A percentile compares a stretch with the other conserved stretches of the same genome.
phyloP scores from a whole-genome alignment of 2,888 invertebrate genomes.

The Epinotia bilunana region DNA sequence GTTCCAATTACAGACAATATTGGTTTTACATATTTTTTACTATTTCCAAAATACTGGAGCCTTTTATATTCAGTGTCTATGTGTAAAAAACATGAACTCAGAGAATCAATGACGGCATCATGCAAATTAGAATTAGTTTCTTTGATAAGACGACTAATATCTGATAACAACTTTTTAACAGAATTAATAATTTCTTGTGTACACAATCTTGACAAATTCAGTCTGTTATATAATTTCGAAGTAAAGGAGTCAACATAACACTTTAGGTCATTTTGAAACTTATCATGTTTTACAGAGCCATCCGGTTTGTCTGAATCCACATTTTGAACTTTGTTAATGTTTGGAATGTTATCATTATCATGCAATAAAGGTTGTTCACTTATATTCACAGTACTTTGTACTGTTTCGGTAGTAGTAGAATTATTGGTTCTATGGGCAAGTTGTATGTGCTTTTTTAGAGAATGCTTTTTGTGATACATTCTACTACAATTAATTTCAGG shows the following conservation, averaged over 20 bases:
- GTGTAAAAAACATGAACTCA: background rate
- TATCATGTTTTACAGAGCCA: background rate
- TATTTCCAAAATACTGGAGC: background rate
- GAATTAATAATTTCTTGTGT: constrained; percentile 2
- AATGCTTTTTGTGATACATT: constrained; percentile 6
- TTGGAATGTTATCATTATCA: constrained; percentile 14
- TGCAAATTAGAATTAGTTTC: constrained; percentile 1
- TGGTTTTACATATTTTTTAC: background rate
- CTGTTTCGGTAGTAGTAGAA: background rate
- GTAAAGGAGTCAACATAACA: constrained; percentile 14
- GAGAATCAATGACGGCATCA: background rate
- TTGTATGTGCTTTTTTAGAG: constrained; percentile 4
- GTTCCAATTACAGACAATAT: background rate
- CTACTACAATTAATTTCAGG: constrained; percentile 5
- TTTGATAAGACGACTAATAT: background rate
- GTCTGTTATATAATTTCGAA: constrained; percentile 6
- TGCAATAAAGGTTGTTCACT: constrained; percentile 10
- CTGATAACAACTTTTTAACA: background rate
- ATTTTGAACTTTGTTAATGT: constrained; percentile 1
- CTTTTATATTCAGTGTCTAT: constrained; percentile 1
- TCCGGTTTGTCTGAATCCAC: background rate
- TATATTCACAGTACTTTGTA: constrained; percentile 6
- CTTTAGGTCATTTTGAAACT: constrained; percentile 2
- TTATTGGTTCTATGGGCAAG: constrained; percentile 1
- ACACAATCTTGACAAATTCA: background rate